Evolutionary conservation across 1,140 invertebrate genomes (phyloP).

Genomic region (Drosophila seguyi): DNA sequence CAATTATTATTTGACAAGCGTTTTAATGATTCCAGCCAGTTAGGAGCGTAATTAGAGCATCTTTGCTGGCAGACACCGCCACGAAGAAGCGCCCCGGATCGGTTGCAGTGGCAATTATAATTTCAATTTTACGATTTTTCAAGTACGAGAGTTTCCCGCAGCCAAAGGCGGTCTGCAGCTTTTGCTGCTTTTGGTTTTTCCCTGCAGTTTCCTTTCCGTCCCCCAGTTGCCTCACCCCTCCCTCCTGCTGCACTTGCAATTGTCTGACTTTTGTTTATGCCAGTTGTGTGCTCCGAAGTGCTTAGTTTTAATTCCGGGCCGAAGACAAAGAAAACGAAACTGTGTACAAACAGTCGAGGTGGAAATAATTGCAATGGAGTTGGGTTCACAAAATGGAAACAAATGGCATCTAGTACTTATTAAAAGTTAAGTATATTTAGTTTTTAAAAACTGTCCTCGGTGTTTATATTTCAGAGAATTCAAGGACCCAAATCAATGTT

Average conservation of each 20-base stretch:
- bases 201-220: not conserved
- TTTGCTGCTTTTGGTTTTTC: slow-evolving; percentile 5
- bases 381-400: slow-evolving; percentile 10
- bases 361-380: slow-evolving; percentile 9
- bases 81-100: slow-evolving; percentile 50
- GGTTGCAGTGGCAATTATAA: slow-evolving; percentile 79
- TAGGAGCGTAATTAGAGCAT: slow-evolving; percentile 74
- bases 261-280: slow-evolving; percentile 64
- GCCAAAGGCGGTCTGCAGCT: slow-evolving; percentile 30
- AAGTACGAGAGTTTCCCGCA: slow-evolving; percentile 51
- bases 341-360: slow-evolving; percentile 30
- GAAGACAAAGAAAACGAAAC: slow-evolving; percentile 61
- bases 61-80: slow-evolving; percentile 38
- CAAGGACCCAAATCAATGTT: accelerated
- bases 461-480: not conserved
- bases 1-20: slow-evolving; percentile 81
- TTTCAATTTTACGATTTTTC: slow-evolving; percentile 82
- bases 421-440: not conserved
- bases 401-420: not conserved
- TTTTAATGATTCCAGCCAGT: slow-evolving; percentile 76
- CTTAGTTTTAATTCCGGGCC: slow-evolving; percentile 71
- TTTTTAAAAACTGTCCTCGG: not conserved
- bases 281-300: slow-evolving; percentile 73
- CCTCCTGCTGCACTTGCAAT: slow-evolving; percentile 6
- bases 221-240: not conserved